Percentiles rank a stretch among this genome's conserved stretches.
Evolutionary conservation across 2,888 invertebrate genomes (phyloP).

Genomic region (Drosophila diplacantha): DNA sequence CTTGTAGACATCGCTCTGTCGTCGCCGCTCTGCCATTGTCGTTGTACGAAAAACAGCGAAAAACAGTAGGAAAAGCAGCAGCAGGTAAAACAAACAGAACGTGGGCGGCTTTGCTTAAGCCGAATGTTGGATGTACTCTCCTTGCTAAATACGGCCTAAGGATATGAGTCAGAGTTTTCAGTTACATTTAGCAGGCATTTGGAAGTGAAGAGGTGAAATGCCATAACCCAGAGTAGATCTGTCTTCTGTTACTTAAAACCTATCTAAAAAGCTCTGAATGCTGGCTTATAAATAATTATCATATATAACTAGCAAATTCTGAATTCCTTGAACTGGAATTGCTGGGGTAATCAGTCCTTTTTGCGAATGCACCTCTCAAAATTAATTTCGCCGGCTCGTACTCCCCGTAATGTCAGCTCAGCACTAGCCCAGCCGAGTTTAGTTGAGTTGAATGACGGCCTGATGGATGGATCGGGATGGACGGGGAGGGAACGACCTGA

Average conservation of each 20-base stretch:
- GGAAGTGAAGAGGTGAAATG: background rate
- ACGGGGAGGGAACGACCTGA: slow-evolving; percentile 6
- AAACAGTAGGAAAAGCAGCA: background rate
- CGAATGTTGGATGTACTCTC: background rate
- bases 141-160: too few relatives aligned
- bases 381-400: background rate
- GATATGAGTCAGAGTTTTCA: too few relatives aligned
- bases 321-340: background rate
- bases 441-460: slow-evolving; percentile 23
- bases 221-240: background rate
- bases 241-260: background rate
- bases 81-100: slow-evolving; percentile 15
- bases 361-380: background rate
- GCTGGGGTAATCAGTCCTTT: background rate
- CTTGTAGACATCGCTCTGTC: slow-evolving; percentile 42
- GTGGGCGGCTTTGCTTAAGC: background rate
- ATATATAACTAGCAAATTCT: background rate
- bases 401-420: background rate
- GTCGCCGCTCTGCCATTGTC: slow-evolving; percentile 19
- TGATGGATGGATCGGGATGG: slow-evolving; percentile 9
- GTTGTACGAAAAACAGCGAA: background rate
- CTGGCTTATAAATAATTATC: background rate
- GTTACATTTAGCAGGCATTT: background rate
- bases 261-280: background rate
- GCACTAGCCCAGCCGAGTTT: background rate